Percentiles rank a stretch among this genome's conserved stretches.
Conservation (phyloP, 2,797 vertebrate species). For the Diplodus puntazzo region DNA sequence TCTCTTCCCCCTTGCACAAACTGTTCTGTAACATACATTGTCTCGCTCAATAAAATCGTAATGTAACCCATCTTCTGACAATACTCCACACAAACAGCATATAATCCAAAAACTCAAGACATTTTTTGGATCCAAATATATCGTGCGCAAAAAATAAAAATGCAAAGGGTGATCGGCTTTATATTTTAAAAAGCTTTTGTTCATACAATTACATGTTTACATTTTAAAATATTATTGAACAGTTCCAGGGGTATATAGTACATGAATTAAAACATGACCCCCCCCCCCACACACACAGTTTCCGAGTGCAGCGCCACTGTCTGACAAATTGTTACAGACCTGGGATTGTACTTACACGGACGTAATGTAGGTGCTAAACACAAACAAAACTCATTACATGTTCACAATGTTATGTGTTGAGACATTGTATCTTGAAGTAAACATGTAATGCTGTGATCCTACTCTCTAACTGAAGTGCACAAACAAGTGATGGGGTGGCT, state of each 20-base stretch:
- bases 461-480: no score
- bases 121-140: conserved; percentile 19
- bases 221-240: neutral
- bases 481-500: no score
- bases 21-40: conserved; percentile 39
- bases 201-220: neutral
- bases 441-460: no score
- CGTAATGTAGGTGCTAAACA: no score
- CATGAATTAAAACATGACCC: conserved; percentile 25
- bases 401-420: no score
- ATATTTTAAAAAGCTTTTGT: neutral
- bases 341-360: no score
- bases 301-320: no score
- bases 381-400: no score
- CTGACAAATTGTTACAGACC: no score
- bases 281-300: no score
- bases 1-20: conserved; percentile 19
- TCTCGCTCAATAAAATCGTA: conserved; percentile 11
- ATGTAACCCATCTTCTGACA: neutral
- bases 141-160: neutral
- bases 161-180: neutral
- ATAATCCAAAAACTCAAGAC: conserved; percentile 13
- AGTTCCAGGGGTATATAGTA: conserved; percentile 20
- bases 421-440: no score
- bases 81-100: conserved; percentile 20